These are phyloP conservation scores for Lepetodrilus schrolli DNA, from an alignment of 2,888 invertebrate species.

Conservation along the genomic window DNA sequence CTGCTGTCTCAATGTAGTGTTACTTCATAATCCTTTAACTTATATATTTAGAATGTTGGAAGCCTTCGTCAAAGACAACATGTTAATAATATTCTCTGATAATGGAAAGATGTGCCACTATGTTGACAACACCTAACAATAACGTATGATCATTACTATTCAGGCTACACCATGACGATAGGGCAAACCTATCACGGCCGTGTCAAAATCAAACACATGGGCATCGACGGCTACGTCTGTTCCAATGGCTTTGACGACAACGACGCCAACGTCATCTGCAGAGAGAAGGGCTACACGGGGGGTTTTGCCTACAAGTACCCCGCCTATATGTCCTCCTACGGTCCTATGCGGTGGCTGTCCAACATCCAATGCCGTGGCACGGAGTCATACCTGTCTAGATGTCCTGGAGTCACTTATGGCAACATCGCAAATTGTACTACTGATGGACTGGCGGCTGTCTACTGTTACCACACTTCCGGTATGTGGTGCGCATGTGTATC, in stretches of 20 bases:
- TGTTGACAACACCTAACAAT: too few species aligned
- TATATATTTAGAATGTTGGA: too few species aligned
- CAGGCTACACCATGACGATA: background rate
- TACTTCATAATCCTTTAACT: too few species aligned
- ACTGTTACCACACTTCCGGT: constrained; percentile 56
- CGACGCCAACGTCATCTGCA: constrained; percentile 61
- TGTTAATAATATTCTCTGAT: too few species aligned
- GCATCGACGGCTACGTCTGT: constrained; percentile 75
- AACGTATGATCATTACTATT: too few species aligned
- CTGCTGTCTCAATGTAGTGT: too few species aligned
- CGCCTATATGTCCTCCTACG: background rate
- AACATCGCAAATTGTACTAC: constrained; percentile 50
- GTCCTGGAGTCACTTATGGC: constrained; percentile 58
- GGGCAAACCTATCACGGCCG: constrained; percentile 39
- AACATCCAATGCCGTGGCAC: constrained; percentile 29
- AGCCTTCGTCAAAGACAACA: too few species aligned
- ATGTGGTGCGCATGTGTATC: constrained; percentile 8
- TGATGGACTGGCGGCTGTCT: constrained; percentile 54
- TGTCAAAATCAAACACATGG: constrained; percentile 53
- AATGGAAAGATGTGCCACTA: too few species aligned
- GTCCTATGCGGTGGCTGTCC: constrained; percentile 28
- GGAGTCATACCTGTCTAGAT: constrained; percentile 34
- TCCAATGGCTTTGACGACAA: constrained; percentile 55
- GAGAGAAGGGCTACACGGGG: constrained; percentile 47
- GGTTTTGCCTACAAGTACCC: constrained; percentile 45